Evolutionary conservation across 1,140 invertebrate genomes (phyloP).

Genomic region (Zaprionus ghesquierei): DNA sequence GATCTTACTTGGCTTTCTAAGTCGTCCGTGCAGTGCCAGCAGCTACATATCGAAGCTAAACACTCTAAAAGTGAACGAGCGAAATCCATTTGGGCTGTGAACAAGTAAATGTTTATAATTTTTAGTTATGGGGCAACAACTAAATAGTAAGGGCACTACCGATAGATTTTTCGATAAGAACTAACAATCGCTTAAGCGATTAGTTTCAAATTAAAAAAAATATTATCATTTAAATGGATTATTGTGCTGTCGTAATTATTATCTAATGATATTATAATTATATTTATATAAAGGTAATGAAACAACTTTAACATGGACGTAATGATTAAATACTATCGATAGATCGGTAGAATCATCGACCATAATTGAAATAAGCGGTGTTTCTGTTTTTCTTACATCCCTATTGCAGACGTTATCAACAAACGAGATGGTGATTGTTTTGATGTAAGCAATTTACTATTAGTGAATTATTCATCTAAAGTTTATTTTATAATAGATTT

Average conservation of each 20-base stretch:
- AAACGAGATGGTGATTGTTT: conserved; percentile 25
- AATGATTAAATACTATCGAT: background rate
- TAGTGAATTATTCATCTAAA: background rate
- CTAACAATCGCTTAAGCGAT: background rate
- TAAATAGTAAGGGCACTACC: background rate
- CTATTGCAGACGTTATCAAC: conserved; percentile 1
- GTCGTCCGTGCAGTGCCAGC: conserved; percentile 84
- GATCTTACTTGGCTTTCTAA: conserved; percentile 83
- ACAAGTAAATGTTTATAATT: conserved; percentile 15
- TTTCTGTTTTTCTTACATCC: background rate
- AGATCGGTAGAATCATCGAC: background rate
- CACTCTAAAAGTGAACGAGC: conserved; percentile 71
- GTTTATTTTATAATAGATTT: conserved; percentile 16
- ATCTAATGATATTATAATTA: no score
- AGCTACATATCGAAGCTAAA: conserved; percentile 70
- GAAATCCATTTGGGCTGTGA: conserved; percentile 63
- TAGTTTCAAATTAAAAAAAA: no score
- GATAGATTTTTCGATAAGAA: background rate
- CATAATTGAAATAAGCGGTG: background rate
- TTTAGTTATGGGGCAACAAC: conserved; percentile 16
- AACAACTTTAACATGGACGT: no score
- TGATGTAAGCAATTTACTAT: conserved; percentile 20
- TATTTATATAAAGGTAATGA: background rate
- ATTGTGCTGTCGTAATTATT: no score
- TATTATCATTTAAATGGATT: background rate